These are phyloP conservation scores for Globodera rostochiensis DNA, from an alignment of 1,140 invertebrate species.

Conservation along the genomic window DNA sequence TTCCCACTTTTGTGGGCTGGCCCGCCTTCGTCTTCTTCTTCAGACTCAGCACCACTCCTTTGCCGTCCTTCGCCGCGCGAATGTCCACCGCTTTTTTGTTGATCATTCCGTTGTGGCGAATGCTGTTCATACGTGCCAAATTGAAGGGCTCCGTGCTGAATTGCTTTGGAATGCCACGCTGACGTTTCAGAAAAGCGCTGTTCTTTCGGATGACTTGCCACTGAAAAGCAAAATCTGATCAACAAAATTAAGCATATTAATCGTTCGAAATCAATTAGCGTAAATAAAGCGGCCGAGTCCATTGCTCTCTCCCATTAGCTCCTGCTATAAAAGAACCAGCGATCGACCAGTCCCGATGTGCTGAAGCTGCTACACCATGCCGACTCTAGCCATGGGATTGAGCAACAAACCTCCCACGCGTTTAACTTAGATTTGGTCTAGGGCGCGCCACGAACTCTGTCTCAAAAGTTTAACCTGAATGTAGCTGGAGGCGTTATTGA, in stretches of 20 bases:
- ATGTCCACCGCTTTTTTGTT: slow-evolving; percentile 47
- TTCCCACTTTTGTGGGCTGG: slow-evolving; percentile 16
- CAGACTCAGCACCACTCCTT: slow-evolving; percentile 30
- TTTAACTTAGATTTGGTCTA: no score
- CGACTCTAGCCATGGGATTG: no score
- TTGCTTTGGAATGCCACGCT: slow-evolving; percentile 44
- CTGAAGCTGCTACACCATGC: no score
- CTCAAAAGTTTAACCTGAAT: slow-evolving; percentile 8
- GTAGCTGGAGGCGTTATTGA: slow-evolving; percentile 25
- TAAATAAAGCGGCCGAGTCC: no score
- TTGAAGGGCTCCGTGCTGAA: slow-evolving; percentile 51
- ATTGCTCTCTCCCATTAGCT: not conserved
- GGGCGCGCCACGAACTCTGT: no score
- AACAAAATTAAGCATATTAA: not conserved
- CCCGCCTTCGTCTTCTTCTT: slow-evolving; percentile 21
- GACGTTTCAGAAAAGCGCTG: slow-evolving; percentile 42
- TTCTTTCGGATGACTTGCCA: slow-evolving; percentile 47
- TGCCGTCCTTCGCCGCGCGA: slow-evolving; percentile 22
- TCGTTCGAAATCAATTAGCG: not conserved
- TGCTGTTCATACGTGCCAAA: slow-evolving; percentile 34
- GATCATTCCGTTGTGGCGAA: slow-evolving; percentile 45
- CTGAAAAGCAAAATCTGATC: slow-evolving; percentile 18
- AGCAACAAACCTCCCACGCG: no score
- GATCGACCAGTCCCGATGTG: no score
- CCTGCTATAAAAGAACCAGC: no score